These are phyloP conservation scores for Puma concolor DNA, from an alignment of 2,113 vertebrate genomes.

Conservation along the genomic window DNA sequence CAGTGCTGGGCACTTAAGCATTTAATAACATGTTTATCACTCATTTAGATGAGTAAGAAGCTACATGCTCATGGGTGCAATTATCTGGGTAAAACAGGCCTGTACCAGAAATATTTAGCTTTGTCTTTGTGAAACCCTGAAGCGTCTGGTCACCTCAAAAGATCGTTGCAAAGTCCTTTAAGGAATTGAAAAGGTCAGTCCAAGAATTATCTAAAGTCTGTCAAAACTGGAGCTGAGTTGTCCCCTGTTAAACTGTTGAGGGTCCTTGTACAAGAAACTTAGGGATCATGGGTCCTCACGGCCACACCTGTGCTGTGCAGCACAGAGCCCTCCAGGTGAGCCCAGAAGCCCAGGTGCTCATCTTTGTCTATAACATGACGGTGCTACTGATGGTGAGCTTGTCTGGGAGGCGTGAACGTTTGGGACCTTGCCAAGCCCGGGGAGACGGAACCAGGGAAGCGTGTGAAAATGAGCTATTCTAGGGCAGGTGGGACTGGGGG, in stretches of 20 bases:
- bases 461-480: background rate
- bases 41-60: background rate
- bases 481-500: background rate
- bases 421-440: background rate
- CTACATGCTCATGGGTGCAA: background rate
- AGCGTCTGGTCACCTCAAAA: background rate
- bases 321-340: background rate
- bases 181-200: background rate
- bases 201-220: background rate
- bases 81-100: background rate
- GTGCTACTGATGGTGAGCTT: background rate
- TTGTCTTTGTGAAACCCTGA: background rate
- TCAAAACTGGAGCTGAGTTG: background rate
- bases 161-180: background rate
- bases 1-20: background rate
- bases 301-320: background rate
- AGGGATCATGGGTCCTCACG: background rate
- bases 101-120: background rate
- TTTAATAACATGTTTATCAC: background rate
- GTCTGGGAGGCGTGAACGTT: background rate
- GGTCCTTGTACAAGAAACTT: background rate
- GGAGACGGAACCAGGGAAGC: background rate
- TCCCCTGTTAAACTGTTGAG: background rate
- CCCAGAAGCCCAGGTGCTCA: background rate
- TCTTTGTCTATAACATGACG: background rate